These are phyloP conservation scores for Phodopus roborovskii DNA, from an alignment of 2,113 vertebrate species.

Conservation along the genomic window DNA sequence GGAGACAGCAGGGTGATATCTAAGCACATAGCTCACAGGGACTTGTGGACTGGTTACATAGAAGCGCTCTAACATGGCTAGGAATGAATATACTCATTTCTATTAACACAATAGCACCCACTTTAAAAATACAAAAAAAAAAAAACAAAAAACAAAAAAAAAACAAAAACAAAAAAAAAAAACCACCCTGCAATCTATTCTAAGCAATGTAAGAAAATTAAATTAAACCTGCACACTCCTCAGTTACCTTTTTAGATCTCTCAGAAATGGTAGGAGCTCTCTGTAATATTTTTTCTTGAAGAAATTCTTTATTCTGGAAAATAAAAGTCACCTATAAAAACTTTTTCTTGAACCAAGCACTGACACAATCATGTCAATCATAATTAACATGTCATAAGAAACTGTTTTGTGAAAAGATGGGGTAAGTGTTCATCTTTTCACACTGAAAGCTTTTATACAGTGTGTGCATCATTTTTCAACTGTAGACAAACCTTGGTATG, in stretches of 20 bases:
- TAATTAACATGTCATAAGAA: neutral
- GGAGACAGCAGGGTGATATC: neutral
- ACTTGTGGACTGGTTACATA: neutral
- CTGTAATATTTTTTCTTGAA: slow-evolving; percentile 95
- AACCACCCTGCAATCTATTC: neutral
- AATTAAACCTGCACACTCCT: neutral
- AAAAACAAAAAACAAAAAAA: neutral
- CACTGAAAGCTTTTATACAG: neutral
- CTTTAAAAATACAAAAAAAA: neutral
- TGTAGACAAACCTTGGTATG: neutral
- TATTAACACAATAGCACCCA: neutral
- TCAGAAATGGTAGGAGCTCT: slow-evolving; percentile 96
- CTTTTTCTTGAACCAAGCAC: neutral
- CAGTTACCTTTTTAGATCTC: slow-evolving; percentile 94
- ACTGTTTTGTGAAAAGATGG: neutral
- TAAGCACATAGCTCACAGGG: neutral
- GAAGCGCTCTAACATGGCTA: slow-evolving; percentile 6
- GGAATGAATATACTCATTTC: neutral
- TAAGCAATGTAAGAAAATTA: neutral
- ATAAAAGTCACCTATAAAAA: slow-evolving; percentile 28
- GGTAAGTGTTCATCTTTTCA: neutral
- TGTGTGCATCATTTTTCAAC: neutral
- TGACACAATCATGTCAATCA: neutral
- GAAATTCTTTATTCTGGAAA: slow-evolving; percentile 95
- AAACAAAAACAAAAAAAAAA: neutral